A percentile compares a stretch with the other conserved stretches of the same genome.
Evolutionary conservation across 2,113 vertebrate species (phyloP).

Genomic region (Mormyrus lacerda): DNA sequence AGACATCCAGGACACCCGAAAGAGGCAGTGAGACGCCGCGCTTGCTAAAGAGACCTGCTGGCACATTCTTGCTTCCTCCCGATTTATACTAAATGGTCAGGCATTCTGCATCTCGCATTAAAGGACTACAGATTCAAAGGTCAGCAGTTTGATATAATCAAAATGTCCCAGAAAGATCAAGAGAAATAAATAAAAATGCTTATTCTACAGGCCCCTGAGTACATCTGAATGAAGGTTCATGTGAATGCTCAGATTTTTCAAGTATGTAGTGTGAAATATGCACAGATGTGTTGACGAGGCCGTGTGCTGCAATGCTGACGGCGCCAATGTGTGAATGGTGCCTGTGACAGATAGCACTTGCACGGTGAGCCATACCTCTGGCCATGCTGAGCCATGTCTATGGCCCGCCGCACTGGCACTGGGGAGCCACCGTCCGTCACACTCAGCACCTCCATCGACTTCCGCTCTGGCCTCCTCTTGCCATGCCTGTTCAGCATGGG

Average conservation of each 20-base stretch:
- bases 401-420: slow-evolving; percentile 85
- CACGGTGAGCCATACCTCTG: slow-evolving; percentile 72
- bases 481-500: slow-evolving; percentile 94
- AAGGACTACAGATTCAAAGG: neutral
- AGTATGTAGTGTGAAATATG: neutral
- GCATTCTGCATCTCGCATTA: neutral
- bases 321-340: neutral
- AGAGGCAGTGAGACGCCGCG: neutral
- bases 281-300: neutral
- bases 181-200: neutral
- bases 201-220: neutral
- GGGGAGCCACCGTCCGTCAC: slow-evolving; percentile 95
- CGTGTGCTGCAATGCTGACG: neutral
- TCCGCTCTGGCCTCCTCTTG: slow-evolving; percentile 88
- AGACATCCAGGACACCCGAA: neutral
- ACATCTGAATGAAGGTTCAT: neutral
- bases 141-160: neutral
- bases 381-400: slow-evolving; percentile 94
- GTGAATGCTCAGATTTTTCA: neutral
- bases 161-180: neutral
- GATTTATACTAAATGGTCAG: neutral
- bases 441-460: slow-evolving; percentile 97
- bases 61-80: neutral
- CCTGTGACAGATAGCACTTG: neutral
- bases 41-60: neutral